Evolutionary conservation across 37 sponge, comb jelly and placozoan genomes (phyloP).

Genomic region (Crambe crambe): DNA sequence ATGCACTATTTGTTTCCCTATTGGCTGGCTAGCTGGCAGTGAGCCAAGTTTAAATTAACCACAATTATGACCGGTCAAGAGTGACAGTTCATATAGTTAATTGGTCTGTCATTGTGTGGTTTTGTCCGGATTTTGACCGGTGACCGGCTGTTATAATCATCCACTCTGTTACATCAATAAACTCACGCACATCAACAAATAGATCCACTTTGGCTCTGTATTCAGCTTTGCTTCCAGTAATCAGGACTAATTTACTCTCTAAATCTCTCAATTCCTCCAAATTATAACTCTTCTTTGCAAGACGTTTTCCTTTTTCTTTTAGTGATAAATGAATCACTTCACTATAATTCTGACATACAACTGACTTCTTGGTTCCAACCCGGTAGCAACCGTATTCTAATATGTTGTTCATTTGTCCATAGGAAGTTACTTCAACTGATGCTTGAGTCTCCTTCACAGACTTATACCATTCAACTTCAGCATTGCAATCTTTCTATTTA

Average conservation of each 20-base stretch:
- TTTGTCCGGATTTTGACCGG: no score
- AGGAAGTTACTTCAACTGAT: conserved; percentile 65
- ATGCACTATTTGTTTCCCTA: no score
- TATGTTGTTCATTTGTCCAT: conserved; percentile 69
- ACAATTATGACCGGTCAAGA: no score
- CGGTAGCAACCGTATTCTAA: conserved; percentile 48
- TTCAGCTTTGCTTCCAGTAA: conserved; percentile 66
- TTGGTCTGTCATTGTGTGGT: no score
- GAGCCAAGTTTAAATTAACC: no score
- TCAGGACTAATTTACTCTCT: conserved; percentile 81
- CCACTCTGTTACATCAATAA: no score
- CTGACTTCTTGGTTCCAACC: conserved; percentile 2
- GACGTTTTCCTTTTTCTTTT: conserved; percentile 6
- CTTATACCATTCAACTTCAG: conserved; percentile 67
- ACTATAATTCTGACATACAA: conserved; percentile 10
- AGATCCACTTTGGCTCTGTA: conserved; percentile 55
- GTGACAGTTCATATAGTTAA: no score
- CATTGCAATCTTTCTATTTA: conserved; percentile 39
- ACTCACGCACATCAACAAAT: conserved; percentile 61
- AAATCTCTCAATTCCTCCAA: conserved; percentile 75
- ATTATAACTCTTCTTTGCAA: conserved; percentile 35
- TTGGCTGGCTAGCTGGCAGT: no score
- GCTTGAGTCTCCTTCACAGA: conserved; percentile 67
- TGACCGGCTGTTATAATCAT: no score
- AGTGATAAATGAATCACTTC: conserved; percentile 44